These are phyloP conservation scores for Zalophus californianus DNA, from an alignment of 2,797 vertebrate species.

Conservation along the genomic window DNA sequence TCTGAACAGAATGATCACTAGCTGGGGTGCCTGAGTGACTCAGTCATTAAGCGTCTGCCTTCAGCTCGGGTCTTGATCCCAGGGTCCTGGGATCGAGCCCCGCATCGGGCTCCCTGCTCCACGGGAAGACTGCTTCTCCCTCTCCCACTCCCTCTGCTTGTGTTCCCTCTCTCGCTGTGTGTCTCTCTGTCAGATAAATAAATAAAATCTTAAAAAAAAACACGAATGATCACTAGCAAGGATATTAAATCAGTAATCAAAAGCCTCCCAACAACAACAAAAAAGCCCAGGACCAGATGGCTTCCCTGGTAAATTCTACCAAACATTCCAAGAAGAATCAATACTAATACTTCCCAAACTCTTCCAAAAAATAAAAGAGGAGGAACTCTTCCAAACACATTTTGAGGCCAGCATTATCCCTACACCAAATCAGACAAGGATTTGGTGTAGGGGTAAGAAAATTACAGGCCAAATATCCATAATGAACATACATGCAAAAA, in stretches of 20 bases:
- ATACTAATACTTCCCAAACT: not conserved
- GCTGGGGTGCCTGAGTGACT: not conserved
- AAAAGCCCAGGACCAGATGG: not conserved
- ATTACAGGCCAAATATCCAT: not conserved
- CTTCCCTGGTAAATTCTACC: not conserved
- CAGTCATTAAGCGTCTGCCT: too few relatives aligned
- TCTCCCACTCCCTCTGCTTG: too few relatives aligned
- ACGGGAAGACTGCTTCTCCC: too few relatives aligned
- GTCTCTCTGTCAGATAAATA: too few relatives aligned
- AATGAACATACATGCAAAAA: not conserved
- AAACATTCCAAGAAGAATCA: not conserved
- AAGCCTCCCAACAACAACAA: not conserved
- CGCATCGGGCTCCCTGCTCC: too few relatives aligned
- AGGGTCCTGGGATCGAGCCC: too few relatives aligned
- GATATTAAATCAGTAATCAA: not conserved
- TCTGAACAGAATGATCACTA: not conserved
- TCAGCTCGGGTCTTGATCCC: too few relatives aligned
- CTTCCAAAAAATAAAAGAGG: not conserved
- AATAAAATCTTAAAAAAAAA: too few relatives aligned
- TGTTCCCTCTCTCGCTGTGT: too few relatives aligned
- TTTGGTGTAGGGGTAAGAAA: not conserved
- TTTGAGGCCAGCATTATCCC: not conserved
- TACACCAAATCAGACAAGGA: not conserved
- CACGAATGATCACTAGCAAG: not conserved
- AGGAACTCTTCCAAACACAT: not conserved